Conservation (phyloP, 1,140 invertebrate species). For the Brachionus rotundiformis region DNA sequence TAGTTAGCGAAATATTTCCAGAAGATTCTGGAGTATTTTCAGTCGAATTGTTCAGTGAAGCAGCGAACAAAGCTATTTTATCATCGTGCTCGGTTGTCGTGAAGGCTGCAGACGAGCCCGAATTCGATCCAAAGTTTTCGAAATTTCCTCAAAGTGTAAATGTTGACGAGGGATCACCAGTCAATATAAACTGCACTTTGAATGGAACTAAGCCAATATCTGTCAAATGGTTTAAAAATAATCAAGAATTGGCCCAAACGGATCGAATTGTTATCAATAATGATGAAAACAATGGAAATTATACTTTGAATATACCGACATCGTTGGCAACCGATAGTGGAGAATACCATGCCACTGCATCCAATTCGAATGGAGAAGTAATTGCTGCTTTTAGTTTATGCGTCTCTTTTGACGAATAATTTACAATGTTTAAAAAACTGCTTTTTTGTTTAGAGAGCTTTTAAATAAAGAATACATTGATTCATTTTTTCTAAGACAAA, state of each 20-base stretch:
- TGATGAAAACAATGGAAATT: not conserved
- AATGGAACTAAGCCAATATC: conserved; percentile 35
- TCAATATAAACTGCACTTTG: conserved; percentile 13
- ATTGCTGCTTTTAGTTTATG: conserved; percentile 49
- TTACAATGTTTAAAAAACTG: conserved; percentile 3
- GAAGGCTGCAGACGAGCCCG: conserved; percentile 38
- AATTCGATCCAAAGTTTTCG: conserved; percentile 43
- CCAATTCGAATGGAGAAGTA: conserved; percentile 51
- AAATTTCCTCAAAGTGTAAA: conserved; percentile 3
- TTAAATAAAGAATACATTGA: not conserved
- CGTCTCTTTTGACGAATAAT: conserved; percentile 39
- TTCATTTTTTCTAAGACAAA: not conserved
- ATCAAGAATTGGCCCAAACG: not conserved
- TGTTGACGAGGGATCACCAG: not conserved
- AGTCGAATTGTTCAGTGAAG: not conserved
- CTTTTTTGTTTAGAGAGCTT: conserved; percentile 15
- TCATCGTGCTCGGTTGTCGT: conserved; percentile 45
- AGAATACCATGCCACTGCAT: conserved; percentile 10
- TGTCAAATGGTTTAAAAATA: conserved; percentile 47
- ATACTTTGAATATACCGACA: conserved; percentile 5
- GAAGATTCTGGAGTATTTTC: conserved; percentile 52
- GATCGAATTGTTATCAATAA: not conserved
- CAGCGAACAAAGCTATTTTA: not conserved
- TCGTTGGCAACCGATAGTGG: conserved; percentile 46
- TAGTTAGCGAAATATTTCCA: conserved; percentile 51